These are phyloP conservation scores for Serranus cabrilla DNA, from an alignment of 2,797 vertebrate genomes.

Conservation along the genomic window DNA sequence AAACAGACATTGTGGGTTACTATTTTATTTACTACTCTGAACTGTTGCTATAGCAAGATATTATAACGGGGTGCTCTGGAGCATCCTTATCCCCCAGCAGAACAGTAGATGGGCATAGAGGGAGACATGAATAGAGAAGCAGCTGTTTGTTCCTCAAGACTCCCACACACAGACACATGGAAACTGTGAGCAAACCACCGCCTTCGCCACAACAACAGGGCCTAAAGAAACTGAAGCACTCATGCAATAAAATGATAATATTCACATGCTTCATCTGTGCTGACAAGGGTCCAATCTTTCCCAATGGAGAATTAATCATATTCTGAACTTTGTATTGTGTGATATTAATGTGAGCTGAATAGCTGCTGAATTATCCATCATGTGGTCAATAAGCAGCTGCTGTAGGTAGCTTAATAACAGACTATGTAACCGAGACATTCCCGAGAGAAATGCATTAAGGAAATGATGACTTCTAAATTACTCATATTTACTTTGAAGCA, in stretches of 20 bases:
- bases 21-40: slow-evolving; percentile 3
- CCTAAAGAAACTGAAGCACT: slow-evolving; percentile 53
- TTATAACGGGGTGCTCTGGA: slow-evolving; percentile 18
- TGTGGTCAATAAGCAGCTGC: not conserved
- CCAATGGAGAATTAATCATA: slow-evolving; percentile 34
- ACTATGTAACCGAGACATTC: slow-evolving; percentile 19
- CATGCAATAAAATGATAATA: slow-evolving; percentile 46
- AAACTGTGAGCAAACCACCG: slow-evolving; percentile 78
- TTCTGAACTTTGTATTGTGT: slow-evolving; percentile 15
- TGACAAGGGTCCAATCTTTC: slow-evolving; percentile 22
- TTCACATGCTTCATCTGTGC: slow-evolving; percentile 36
- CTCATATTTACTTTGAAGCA: slow-evolving; percentile 5
- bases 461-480: slow-evolving; percentile 31
- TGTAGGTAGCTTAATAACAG: slow-evolving; percentile 22
- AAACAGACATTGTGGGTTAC: not conserved
- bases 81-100: slow-evolving; percentile 37
- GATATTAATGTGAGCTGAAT: slow-evolving; percentile 9
- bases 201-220: slow-evolving; percentile 60
- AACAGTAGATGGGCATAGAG: slow-evolving; percentile 47
- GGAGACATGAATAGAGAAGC: slow-evolving; percentile 69
- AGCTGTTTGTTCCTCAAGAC: slow-evolving; percentile 74
- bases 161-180: slow-evolving; percentile 80
- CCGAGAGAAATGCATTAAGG: slow-evolving; percentile 25
- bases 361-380: not conserved
- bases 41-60: slow-evolving; percentile 10